phyloP scores from a whole-genome alignment of 2,113 vertebrate species.

The Siphamia tubifer region DNA sequence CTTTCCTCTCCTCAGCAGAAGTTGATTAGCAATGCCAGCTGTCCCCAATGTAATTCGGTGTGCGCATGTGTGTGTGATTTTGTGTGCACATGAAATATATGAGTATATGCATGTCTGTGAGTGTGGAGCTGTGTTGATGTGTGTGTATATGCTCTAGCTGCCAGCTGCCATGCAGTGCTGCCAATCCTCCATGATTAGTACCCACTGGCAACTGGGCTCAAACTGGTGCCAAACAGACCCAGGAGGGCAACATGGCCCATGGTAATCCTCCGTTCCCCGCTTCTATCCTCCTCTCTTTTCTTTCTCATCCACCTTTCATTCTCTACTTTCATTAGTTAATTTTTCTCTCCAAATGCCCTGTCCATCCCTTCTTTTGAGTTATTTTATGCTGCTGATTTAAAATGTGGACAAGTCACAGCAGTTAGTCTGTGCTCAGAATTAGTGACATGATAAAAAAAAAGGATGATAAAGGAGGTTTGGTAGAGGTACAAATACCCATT shows the following conservation, averaged over 20 bases:
- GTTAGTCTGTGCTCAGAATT: background rate
- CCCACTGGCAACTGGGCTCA: constrained; percentile 81
- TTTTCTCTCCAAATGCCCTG: constrained; percentile 44
- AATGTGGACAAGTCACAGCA: constrained; percentile 1
- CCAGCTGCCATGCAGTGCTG: constrained; percentile 78
- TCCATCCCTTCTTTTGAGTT: background rate
- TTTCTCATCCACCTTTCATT: constrained; percentile 33
- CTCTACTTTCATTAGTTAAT: constrained; percentile 40
- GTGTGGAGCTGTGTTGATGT: constrained; percentile 47
- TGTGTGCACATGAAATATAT: constrained; percentile 56
- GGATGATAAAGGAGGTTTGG: background rate
- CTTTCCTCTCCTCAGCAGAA: constrained; percentile 80
- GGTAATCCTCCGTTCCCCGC: constrained; percentile 71
- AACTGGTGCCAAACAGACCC: constrained; percentile 79
- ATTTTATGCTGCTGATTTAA: constrained; percentile 1
- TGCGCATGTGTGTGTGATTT: constrained; percentile 46
- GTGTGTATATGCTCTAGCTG: constrained; percentile 55
- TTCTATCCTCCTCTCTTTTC: constrained; percentile 23
- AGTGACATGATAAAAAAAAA: background rate
- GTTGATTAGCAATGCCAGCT: constrained; percentile 82
- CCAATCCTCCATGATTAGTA: constrained; percentile 82
- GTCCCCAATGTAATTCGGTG: constrained; percentile 76
- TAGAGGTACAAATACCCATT: constrained; percentile 34
- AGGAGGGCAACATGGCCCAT: constrained; percentile 76
- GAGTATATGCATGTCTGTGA: constrained; percentile 56